These are phyloP conservation scores for Drosophila monieri DNA, from an alignment of 2,888 invertebrate genomes.

Conservation along the genomic window DNA sequence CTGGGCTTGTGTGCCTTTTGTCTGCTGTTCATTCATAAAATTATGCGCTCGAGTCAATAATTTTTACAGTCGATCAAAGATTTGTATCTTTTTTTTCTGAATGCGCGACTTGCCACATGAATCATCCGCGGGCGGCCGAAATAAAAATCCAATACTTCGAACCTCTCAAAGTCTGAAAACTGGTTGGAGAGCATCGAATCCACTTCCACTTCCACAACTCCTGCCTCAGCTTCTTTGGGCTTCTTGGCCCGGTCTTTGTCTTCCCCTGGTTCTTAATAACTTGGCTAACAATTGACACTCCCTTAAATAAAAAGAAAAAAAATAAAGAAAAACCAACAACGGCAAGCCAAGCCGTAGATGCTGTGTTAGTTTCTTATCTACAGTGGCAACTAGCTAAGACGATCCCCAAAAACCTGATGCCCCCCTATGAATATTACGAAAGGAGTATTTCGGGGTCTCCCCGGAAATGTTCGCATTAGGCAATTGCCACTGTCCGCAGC, in stretches of 20 bases:
- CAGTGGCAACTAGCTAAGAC: constrained; percentile 39
- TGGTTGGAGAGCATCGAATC: constrained; percentile 38
- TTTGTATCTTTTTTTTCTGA: constrained; percentile 69
- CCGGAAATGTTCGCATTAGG: constrained; percentile 24
- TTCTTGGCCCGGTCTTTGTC: constrained; percentile 44
- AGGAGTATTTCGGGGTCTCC: not conserved
- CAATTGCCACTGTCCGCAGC: constrained; percentile 51
- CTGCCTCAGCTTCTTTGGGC: constrained; percentile 28
- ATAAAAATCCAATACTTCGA: constrained; percentile 31
- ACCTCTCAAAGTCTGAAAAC: constrained; percentile 32
- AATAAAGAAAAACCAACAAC: constrained; percentile 36
- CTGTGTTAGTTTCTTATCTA: constrained; percentile 40
- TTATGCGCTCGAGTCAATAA: constrained; percentile 75
- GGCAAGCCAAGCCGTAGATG: constrained; percentile 35
- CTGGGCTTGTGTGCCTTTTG: constrained; percentile 51
- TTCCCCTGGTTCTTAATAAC: constrained; percentile 70
- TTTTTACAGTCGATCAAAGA: constrained; percentile 79
- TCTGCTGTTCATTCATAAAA: constrained; percentile 74
- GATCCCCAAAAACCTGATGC: constrained; percentile 7
- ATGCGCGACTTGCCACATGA: constrained; percentile 59
- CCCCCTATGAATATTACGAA: not conserved
- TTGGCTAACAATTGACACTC: constrained; percentile 82
- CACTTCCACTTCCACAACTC: constrained; percentile 24
- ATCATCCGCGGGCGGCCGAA: constrained; percentile 47
- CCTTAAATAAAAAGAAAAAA: constrained; percentile 66